These are phyloP conservation scores for Fulica atra DNA, from an alignment of 2,113 vertebrate species.

Conservation along the genomic window DNA sequence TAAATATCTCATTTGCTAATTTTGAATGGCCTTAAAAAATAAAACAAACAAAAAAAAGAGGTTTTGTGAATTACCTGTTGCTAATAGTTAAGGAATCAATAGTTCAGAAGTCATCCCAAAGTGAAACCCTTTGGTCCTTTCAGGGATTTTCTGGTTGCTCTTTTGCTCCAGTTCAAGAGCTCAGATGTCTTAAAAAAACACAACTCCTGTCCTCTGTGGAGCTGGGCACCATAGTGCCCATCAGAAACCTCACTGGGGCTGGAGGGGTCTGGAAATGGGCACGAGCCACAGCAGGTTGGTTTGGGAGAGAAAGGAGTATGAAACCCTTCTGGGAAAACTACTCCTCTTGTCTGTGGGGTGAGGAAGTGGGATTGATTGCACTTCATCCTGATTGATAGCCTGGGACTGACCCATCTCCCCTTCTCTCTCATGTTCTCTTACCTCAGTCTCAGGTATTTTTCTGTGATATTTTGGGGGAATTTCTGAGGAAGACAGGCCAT, in stretches of 20 bases:
- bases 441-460: background rate
- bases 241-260: background rate
- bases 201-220: background rate
- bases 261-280: background rate
- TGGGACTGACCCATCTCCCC: background rate
- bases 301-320: too few relatives aligned
- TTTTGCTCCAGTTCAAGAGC: background rate
- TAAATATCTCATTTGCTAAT: background rate
- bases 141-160: background rate
- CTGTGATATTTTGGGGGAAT: background rate
- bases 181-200: background rate
- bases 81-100: background rate
- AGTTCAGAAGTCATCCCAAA: background rate
- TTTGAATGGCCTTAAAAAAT: background rate
- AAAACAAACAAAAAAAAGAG: background rate
- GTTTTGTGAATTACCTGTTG: background rate
- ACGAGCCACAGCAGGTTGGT: background rate
- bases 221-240: background rate
- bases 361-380: rapidly evolving
- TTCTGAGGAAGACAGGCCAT: background rate
- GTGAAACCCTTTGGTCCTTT: background rate
- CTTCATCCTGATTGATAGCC: background rate
- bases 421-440: background rate
- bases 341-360: background rate
- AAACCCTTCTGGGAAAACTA: background rate